phyloP scores from a whole-genome alignment of 2,888 invertebrate genomes.

The Brenthis hecate region DNA sequence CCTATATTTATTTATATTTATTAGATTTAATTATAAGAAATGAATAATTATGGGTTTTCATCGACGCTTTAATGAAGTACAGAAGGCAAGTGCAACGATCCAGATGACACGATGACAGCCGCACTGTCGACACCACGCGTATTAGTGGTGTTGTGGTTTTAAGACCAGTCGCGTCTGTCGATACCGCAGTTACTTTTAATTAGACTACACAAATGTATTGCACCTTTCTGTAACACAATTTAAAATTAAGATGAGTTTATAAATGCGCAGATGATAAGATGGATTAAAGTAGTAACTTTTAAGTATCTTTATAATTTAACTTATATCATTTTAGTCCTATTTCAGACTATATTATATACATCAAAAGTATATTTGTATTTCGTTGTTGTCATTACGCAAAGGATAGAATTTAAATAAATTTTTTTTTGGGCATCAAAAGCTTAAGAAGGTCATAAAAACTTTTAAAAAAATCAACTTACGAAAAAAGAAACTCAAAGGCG shows the following conservation, averaged over 20 bases:
- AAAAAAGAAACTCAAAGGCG: no score
- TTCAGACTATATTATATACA: no score
- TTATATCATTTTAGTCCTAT: no score
- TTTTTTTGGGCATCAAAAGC: no score
- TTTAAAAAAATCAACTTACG: no score
- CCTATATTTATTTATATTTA: no score
- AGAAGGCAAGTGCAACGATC: constrained; percentile 3
- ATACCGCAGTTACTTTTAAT: constrained; percentile 19
- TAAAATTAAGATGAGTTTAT: constrained; percentile 3
- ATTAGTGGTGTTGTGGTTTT: not conserved
- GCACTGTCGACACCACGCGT: constrained; percentile 1
- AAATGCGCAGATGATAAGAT: constrained; percentile 11
- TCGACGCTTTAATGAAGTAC: constrained; percentile 9
- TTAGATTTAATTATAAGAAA: not conserved
- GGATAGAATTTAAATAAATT: no score
- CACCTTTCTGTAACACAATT: constrained; percentile 1
- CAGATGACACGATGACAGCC: constrained; percentile 9
- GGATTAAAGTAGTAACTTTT: no score
- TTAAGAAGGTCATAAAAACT: no score
- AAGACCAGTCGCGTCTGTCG: constrained; percentile 13
- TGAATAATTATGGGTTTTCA: not conserved
- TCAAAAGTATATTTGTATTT: no score
- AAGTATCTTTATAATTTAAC: no score
- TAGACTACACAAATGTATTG: constrained; percentile 2
- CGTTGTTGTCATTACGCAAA: no score